Evolutionary conservation across 2,888 invertebrate genomes (phyloP), one percentile per base, ranked within the genome.

Genomic region (Euclidia mi): DNA sequence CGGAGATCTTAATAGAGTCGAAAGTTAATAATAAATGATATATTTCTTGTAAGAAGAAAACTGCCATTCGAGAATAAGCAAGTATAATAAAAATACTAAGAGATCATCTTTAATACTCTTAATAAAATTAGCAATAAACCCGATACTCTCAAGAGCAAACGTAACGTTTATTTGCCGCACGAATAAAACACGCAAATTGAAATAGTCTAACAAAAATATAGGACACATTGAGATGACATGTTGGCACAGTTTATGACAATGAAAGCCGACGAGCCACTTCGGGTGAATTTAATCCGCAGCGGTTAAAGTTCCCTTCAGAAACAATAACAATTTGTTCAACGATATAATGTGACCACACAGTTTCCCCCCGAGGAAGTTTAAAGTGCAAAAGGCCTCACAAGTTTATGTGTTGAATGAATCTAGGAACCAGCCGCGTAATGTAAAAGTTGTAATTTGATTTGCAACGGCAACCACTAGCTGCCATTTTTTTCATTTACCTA

Each of bases 371-470:
- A 76, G 80, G 67, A 88, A 89, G 85, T 89, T 89, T 88, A 87
- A 88, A 90, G 88, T 89, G 88, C 87, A 86, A 88, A 89, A 87
- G 87, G 88, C 88, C 87, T 87, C 83, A 80, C 86, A 88, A 89
- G 87, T 88, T 88, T 85, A 89, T 88, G 84, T 85, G 85, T 84
- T 85, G 85, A 89, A 88, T 87, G 88, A 88, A 88, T 87, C 85
- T 84, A 85, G 85, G 62, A 67, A 62, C 72, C 83, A 80, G 79
- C 74, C 77, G 70, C 78, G 84, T 88, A 88, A 89, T 89, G 88
- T 84, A 85, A 85, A 89, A 90, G 89, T 90, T 89, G 87, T 88
- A 85, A 89, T 89, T 89, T 89, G 87, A 88, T 89, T 90, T 89
- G 88, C 85, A 82, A 83, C 80, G 68, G 68, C 76, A 79, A 85